Base-by-base conservation (phyloP, 2,113 vertebrate species). In the Penelope pileata region DNA sequence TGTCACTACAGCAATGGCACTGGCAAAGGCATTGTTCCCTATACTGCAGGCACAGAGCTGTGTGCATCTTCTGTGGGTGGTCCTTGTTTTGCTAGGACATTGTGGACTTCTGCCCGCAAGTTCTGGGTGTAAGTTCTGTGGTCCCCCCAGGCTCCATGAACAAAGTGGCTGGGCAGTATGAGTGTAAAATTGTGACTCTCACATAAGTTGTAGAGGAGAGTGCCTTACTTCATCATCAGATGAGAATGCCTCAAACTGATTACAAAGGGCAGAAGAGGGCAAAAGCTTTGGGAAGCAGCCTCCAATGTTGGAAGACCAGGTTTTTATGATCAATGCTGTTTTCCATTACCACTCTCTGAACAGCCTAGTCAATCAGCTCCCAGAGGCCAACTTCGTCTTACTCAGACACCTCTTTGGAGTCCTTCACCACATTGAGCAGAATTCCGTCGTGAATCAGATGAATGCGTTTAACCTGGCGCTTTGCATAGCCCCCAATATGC, bases 401-500 rank as follows among this genome's bases (percentile, higher is more conserved):
- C 97, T 98, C 54, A 97, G 97, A 60, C 97, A 98, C 91, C 95
- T 98, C 50, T 98, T 98, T 91, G 97, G 96, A 80, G 97, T 98
- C 58, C 96, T 98, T 26, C 94, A 97, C 66, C 97, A 95, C 4
- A 98, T 98, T 70, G 98, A 98, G 88, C 96, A 97, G 92, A 97
- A 97, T 56, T 97, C 98, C 0, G 88, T 96, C 1, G 97, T 98
- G 58, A 98, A 98, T 77, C 98, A 98, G 95, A 98, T 98, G 98
- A 98, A 96, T 32, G 98, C 98, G 50, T 97, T 97, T 64, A 98
- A 98, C 82, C 94, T 98, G 89, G 97, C 98, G 16, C 97, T 98
- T 45, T 98, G 98, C 94, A 98, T 98, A 38, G 98, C 98, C 50
- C 98, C 98, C 81, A 98, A 98, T 86, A 98, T 98, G 98, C 93